Evolutionary conservation across 2,797 vertebrate genomes (phyloP), one percentile per base, ranked within the genome.

Genomic region (Sebastes minor): DNA sequence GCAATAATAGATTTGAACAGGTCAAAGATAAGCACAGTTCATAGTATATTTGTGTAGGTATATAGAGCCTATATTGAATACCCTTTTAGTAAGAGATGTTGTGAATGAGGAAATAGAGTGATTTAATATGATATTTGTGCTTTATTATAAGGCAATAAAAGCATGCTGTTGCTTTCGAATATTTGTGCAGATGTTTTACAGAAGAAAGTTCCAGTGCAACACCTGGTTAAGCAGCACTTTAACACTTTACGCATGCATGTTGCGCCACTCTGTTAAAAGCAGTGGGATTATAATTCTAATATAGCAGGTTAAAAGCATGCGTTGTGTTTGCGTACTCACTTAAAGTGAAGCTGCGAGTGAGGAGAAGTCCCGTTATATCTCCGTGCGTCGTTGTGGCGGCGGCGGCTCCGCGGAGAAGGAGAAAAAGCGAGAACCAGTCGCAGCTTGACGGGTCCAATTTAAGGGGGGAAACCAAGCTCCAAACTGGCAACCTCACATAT

Each of bases 141-240:
- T 42, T 42, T 42, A 42, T 42, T 42, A 25, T 7, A 3, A 59
- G 27, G 20, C 16, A 63, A 6, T 8, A 35, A 49, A 71, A 30
- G 20, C 57, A 18, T 1, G 56, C 27, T 5, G 55, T 32, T 55
- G 33, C 23, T 46, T 9, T 49, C 13, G 6, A 5, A 28, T 20
- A 56, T 70, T 10, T 62, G 18, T 9, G 23, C 30, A 8, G 16
- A 57, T 64, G 0, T 63, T 38, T n/a, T 5, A 14, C 82, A 59
- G 77, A 1, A 71, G 12, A 88, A 92, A 91, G 88, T 93, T 92
- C 0, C 61, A 74, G 76, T 18, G 76, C 85, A 86, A 84, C 89
- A 89, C 82, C 86, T 84, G 84, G 25, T 74, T 77, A 69, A 69
- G 80, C 79, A 4, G 46, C 86, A 55, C 85, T 81, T 75, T 22